phyloP scores from a whole-genome alignment of 2,888 invertebrate species.

The Antheraea yamamai region DNA sequence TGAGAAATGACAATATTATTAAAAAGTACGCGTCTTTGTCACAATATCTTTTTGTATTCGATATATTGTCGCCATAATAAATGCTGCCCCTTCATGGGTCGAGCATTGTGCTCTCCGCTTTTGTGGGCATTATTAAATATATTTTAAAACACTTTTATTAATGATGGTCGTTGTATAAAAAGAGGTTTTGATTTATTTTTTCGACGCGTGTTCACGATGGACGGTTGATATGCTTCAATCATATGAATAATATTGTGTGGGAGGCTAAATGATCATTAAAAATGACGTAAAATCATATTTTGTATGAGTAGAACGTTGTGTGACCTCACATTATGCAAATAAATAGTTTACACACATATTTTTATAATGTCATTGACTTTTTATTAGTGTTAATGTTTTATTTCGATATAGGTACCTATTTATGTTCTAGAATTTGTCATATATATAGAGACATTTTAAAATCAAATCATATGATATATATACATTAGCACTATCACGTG shows the following conservation, averaged over 20 bases:
- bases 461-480: no score
- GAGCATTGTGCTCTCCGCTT: conserved; percentile 75
- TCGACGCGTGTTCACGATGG: conserved; percentile 77
- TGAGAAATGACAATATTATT: conserved; percentile 83
- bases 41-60: conserved; percentile 82
- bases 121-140: conserved; percentile 83
- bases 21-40: conserved; percentile 82
- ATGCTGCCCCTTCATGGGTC: conserved; percentile 79
- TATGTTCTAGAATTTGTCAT: not conserved
- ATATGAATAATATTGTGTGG: conserved; percentile 43
- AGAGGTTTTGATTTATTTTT: conserved; percentile 80
- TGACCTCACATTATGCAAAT: conserved; percentile 14
- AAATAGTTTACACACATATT: not conserved
- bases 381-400: not conserved
- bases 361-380: not conserved
- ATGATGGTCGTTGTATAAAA: conserved; percentile 76
- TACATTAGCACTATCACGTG: no score
- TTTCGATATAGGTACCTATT: not conserved
- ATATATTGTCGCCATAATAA: conserved; percentile 82
- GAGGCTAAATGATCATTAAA: conserved; percentile 27
- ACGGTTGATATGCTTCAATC: conserved; percentile 71
- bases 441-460: not conserved
- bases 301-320: conserved; percentile 1
- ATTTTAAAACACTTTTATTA: conserved; percentile 82
- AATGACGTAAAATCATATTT: not conserved